phyloP scores from a whole-genome alignment of 1,140 invertebrate genomes.

The Micrasema longulum region DNA sequence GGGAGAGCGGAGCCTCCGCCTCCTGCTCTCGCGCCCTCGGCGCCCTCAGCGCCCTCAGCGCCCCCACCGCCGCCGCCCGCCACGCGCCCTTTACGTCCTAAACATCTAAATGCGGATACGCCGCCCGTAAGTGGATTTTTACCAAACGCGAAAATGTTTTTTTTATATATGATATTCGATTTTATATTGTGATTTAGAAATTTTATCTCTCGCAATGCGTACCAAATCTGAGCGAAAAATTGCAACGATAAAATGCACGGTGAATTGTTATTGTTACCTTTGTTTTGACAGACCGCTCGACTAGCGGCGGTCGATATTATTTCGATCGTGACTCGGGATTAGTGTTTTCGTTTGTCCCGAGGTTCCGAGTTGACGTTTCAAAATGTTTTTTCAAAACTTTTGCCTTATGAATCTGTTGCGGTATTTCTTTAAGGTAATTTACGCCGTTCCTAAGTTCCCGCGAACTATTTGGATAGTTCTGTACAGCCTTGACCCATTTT shows the following conservation, averaged over 20 bases:
- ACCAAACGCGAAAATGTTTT: background rate
- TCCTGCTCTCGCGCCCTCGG: constrained; percentile 56
- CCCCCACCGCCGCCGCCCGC: constrained; percentile 56
- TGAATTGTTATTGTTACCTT: constrained; percentile 8
- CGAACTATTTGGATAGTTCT: background rate
- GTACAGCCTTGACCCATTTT: constrained; percentile 26
- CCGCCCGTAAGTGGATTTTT: constrained; percentile 68
- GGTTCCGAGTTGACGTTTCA: constrained; percentile 9
- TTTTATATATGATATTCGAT: too few relatives aligned
- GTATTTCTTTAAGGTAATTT: constrained; percentile 39
- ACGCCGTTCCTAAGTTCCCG: background rate
- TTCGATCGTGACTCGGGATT: constrained; percentile 5
- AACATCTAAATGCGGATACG: constrained; percentile 60
- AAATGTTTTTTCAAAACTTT: constrained; percentile 36
- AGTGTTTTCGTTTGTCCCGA: background rate
- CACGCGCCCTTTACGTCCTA: constrained; percentile 43
- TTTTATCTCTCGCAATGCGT: constrained; percentile 1
- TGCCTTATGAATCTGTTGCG: constrained; percentile 28
- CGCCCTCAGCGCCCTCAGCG: constrained; percentile 61
- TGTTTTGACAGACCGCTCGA: too few relatives aligned
- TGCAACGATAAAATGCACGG: background rate
- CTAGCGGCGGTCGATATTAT: too few relatives aligned
- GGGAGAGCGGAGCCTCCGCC: constrained; percentile 58
- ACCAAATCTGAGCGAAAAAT: background rate
- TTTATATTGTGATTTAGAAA: background rate